Evolutionary conservation across 2,888 invertebrate genomes (phyloP), one percentile per base, ranked within the genome.

Genomic region (Ornithoptera priamus): DNA sequence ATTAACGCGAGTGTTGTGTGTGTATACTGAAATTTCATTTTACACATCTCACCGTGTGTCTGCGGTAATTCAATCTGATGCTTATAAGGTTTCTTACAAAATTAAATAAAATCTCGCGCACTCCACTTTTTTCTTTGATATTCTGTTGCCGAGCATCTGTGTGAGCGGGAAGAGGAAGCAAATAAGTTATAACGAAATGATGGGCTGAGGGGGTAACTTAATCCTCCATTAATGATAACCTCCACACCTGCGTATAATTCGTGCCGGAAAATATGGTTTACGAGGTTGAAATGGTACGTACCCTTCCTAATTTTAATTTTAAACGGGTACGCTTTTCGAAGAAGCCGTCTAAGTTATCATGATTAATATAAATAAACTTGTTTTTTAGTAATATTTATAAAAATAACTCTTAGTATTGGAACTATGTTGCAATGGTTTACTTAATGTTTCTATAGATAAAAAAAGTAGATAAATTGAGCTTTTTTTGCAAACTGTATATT

Each of bases 161-260:
- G 71, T 71, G 75, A 73, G 73, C 73, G 74, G 76, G 73, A 77
- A 57, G 62, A 42, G 68, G 57, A 58, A 60, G 10, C 65, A 63
- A 67, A 67, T 71, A 69, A 36, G 59, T 67, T 69, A 61, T 78
- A 75, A 72, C 64, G 72, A 83, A 76, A 75, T 80, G 77, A 82
- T 81, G n/a, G 70, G 69, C 74, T 69, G 22, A 72, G 72, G 75
- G 84, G 85, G 85, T 80, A 84, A 85, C 79, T 81, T 85, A 86
- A 89, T 88, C 86, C 84, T 72, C 79, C 74, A 81, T 83, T 89
- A 89, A 89, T 85, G 87, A 86, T 86, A 85, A 84, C 82, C 81
- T 83, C 81, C 81, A 84, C 89, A 90, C 89, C 90, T 90, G 90
- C 80, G 82, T 78, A 81, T 78, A 78, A 83, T 84, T 80, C 84